Conservation (phyloP, 1,140 invertebrate genomes). For the Megalopta genalis region DNA sequence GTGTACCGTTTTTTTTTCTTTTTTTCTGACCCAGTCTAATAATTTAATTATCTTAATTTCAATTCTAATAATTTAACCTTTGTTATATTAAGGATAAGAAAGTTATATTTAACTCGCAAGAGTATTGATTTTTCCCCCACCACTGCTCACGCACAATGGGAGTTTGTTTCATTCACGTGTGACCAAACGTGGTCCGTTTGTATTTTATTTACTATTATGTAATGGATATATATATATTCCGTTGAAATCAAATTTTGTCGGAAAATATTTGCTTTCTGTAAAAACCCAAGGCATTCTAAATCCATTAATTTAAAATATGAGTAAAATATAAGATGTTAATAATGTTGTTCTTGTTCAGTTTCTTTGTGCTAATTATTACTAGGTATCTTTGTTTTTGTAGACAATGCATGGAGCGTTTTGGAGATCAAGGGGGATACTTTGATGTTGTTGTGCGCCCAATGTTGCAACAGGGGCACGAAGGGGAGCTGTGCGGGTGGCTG, state of each 20-base stretch:
- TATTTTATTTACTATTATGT: neutral
- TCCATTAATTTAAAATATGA: too few relatives aligned
- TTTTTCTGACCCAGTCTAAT: too few relatives aligned
- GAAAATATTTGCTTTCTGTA: too few relatives aligned
- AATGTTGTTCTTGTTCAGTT: too few relatives aligned
- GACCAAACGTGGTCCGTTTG: neutral
- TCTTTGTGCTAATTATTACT: neutral
- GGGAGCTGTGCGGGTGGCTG: conserved; percentile 78
- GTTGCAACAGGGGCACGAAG: conserved; percentile 79
- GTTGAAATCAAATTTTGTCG: neutral
- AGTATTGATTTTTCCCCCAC: conserved; percentile 47
- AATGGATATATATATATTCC: neutral
- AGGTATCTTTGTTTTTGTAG: conserved; percentile 43
- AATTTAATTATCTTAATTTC: too few relatives aligned
- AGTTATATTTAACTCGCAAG: conserved; percentile 21
- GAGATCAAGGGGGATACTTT: conserved; percentile 77
- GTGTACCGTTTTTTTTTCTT: neutral
- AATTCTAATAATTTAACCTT: neutral
- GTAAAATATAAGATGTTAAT: too few relatives aligned
- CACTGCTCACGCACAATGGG: neutral
- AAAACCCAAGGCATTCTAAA: too few relatives aligned
- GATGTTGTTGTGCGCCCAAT: conserved; percentile 78
- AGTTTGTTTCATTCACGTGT: conserved; percentile 10
- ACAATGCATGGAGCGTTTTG: conserved; percentile 60
- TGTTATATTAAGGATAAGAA: conserved; percentile 5